Evolutionary conservation across 2,888 invertebrate genomes (phyloP).

Genomic region (Agapetus fuscipes): DNA sequence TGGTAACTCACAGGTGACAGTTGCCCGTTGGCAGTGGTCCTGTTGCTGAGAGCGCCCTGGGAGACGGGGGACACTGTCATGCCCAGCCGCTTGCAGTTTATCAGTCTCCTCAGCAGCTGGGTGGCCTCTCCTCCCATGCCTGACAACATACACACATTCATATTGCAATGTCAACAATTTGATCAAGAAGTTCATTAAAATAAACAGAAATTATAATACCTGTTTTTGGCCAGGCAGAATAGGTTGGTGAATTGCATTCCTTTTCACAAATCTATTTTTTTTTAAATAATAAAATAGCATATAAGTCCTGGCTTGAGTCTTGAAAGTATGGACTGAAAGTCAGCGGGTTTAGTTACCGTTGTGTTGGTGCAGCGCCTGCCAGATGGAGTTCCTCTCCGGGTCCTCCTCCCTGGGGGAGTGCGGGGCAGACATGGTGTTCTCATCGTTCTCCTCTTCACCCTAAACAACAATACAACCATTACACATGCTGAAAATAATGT

Average conservation of each 20-base stretch:
- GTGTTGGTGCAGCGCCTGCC: constrained; percentile 45
- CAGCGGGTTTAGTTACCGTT: no score
- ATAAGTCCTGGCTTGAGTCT: no score
- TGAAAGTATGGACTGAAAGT: no score
- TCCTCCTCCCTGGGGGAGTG: constrained; percentile 27
- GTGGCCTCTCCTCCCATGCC: constrained; percentile 62
- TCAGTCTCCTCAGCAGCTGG: constrained; percentile 63
- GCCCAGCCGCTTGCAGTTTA: constrained; percentile 65
- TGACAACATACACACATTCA: constrained; percentile 25
- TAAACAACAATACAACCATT: constrained; percentile 1
- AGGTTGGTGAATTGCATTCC: no score
- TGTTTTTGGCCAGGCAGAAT: no score
- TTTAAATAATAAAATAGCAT: no score
- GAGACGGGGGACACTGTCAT: constrained; percentile 52
- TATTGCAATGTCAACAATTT: no score
- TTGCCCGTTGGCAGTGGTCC: constrained; percentile 15
- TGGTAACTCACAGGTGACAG: constrained; percentile 14
- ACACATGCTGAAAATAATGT: not conserved
- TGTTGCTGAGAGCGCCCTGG: constrained; percentile 23
- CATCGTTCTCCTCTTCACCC: constrained; percentile 21
- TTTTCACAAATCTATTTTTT: no score
- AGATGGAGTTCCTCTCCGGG: constrained; percentile 46
- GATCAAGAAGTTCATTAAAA: no score
- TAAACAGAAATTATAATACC: no score
- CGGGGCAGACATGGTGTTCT: constrained; percentile 20